Evolutionary conservation across 2,797 vertebrate species (phyloP).

Genomic region (Esox lucius): DNA sequence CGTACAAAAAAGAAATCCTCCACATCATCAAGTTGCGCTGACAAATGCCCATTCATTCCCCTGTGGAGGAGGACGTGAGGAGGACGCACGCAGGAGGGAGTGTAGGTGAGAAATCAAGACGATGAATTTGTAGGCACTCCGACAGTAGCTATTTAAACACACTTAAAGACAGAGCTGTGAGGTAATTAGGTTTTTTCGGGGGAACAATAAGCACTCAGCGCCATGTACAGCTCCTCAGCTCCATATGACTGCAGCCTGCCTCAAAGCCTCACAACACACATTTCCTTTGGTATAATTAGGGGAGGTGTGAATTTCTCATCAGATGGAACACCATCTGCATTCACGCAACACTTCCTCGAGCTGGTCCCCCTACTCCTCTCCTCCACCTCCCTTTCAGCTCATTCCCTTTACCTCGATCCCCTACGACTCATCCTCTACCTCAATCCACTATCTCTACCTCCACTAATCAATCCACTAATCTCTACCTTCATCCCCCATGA

Average conservation of each 20-base stretch:
- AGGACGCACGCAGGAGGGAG: background rate
- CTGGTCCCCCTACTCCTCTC: conserved; percentile 23
- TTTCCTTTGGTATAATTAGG: conserved; percentile 67
- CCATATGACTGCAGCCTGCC: background rate
- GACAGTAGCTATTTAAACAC: conserved; percentile 65
- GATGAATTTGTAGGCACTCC: conserved; percentile 40
- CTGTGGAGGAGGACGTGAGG: conserved; percentile 5
- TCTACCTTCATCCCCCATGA: conserved; percentile 12
- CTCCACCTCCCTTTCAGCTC: conserved; percentile 26
- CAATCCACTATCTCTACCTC: background rate
- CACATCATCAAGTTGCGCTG: conserved; percentile 28
- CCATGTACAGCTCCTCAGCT: conserved; percentile 43
- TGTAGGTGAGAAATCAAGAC: conserved; percentile 50
- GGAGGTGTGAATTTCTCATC: conserved; percentile 72
- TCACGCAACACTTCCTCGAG: conserved; percentile 41
- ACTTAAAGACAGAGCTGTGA: conserved; percentile 63
- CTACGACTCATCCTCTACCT: conserved; percentile 13
- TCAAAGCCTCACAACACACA: conserved; percentile 50
- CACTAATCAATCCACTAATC: conserved; percentile 20
- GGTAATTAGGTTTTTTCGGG: conserved; percentile 69
- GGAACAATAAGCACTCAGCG: conserved; percentile 70
- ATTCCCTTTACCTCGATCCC: conserved; percentile 1
- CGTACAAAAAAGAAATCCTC: conserved; percentile 1
- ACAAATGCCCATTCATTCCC: conserved; percentile 36
- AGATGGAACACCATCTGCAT: conserved; percentile 71